Percentiles rank a stretch among this genome's conserved stretches.
phyloP scores from a whole-genome alignment of 2,113 vertebrate species.

The Psittacus erithacus region DNA sequence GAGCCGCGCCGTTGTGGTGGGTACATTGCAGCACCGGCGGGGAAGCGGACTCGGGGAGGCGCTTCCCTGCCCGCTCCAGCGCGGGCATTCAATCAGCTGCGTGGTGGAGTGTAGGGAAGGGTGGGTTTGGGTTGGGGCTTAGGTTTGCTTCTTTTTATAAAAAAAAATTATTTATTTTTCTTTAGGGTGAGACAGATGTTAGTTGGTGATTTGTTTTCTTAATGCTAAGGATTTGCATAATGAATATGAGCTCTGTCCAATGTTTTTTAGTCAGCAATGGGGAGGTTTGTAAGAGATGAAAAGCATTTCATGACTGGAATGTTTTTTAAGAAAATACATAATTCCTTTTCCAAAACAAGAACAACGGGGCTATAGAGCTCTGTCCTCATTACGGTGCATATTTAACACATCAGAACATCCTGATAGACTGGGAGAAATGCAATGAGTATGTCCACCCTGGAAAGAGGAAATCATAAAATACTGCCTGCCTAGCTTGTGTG shows the following conservation, averaged over 20 bases:
- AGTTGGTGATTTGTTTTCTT: conserved; percentile 63
- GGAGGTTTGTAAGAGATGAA: background rate
- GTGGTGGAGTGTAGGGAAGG: conserved; percentile 1
- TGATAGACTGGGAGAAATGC: conserved; percentile 17
- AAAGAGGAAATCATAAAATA: conserved; percentile 47
- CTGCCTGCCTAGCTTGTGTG: background rate
- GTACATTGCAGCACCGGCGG: conserved; percentile 70
- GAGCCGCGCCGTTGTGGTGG: conserved; percentile 35
- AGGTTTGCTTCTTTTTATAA: background rate
- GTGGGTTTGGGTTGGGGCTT: background rate
- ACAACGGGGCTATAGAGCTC: conserved; percentile 46
- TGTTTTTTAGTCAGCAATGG: conserved; percentile 21
- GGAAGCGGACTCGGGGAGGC: conserved; percentile 50
- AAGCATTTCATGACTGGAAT: conserved; percentile 4
- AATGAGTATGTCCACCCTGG: conserved; percentile 41
- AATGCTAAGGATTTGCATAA: conserved; percentile 59
- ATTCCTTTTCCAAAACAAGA: background rate
- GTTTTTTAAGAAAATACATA: fast-evolving
- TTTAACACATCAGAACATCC: conserved; percentile 52
- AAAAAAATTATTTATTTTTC: background rate
- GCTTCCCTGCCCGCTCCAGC: conserved; percentile 55
- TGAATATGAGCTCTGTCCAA: conserved; percentile 43
- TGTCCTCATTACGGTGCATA: conserved; percentile 64
- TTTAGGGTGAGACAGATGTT: conserved; percentile 47
- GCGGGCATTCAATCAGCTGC: conserved; percentile 48